Base-by-base conservation (phyloP, 2,888 invertebrate genomes). In the Siphlonurus alternatus region DNA sequence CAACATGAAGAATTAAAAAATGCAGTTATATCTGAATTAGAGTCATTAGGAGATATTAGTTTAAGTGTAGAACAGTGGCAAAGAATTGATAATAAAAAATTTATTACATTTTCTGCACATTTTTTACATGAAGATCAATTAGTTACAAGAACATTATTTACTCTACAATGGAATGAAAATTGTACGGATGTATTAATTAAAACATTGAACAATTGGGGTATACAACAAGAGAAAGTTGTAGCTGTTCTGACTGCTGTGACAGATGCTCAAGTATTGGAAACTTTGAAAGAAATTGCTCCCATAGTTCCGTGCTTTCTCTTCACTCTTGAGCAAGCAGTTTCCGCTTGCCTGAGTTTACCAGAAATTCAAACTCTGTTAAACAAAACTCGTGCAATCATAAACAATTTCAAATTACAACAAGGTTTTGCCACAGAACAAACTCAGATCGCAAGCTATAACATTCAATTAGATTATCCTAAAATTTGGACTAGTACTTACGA, bases 401-500 rank as follows among this genome's bases (percentile, higher is more conserved):
- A 38, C 15, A 15, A 15, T 10, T 38, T 38, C 38, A 38, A 38
- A 38, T 5, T 38, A 38, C 38, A 38, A 38, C 38, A 38, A 15
- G 15, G 38, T n/a, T n/a, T n/a, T n/a, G n/a, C n/a, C n/a, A n/a
- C n/a, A n/a, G n/a, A n/a, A n/a, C n/a, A n/a, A n/a, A n/a, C n/a
- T n/a, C n/a, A n/a, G n/a, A n/a, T 51, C n/a, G 53, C 53, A 51
- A 51, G 53, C 53, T 15, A n/a, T 38, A 38, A 38, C n/a, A 56
- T 69, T 3, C 61, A 63, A 18, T 64, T 74, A 68, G 76, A 77
- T 69, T 75, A 74, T 67, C 74, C 75, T 3, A 64, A 70, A 10
- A 72, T 77, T 23, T 79, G 79, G 79, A 76, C 76, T 22, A 75
- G 77, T 1, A 78, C 78, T 0, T 76, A 78, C 62, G 73, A 73